A percentile compares a stretch with the other conserved stretches of the same genome.
phyloP scores from a whole-genome alignment of 2,113 vertebrate genomes.

The Phainopepla nitens region DNA sequence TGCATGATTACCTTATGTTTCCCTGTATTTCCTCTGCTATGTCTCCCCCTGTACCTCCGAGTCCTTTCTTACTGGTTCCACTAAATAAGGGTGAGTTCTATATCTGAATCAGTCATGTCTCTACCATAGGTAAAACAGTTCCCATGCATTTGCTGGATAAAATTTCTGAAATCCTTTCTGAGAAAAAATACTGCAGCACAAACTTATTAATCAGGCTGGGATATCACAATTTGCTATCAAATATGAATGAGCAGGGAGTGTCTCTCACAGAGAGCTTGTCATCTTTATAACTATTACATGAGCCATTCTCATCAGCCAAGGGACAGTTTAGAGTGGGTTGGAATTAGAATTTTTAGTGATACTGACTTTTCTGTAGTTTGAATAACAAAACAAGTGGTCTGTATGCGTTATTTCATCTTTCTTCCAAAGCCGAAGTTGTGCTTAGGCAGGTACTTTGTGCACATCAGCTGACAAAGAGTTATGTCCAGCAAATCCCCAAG shows the following conservation, averaged over 20 bases:
- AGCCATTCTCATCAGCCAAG: neutral
- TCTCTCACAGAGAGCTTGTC: neutral
- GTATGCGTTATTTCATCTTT: neutral
- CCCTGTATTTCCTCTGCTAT: neutral
- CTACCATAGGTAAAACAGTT: neutral
- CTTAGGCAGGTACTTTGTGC: neutral
- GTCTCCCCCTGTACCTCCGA: neutral
- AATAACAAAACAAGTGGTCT: neutral
- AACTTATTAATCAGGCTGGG: neutral
- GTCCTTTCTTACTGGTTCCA: neutral
- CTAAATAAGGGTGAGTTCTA: neutral
- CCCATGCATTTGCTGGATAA: neutral
- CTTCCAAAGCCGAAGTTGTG: neutral
- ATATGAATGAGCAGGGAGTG: neutral
- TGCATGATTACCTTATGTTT: neutral
- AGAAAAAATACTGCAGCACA: neutral
- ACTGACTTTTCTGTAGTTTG: neutral
- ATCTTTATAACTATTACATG: neutral
- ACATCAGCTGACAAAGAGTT: conserved; percentile 10
- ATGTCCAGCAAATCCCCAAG: neutral
- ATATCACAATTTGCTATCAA: neutral
- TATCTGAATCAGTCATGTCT: neutral
- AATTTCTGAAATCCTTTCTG: neutral
- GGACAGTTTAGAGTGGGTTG: neutral
- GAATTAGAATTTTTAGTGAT: neutral